Conservation (phyloP, 1,140 invertebrate species). For the Euglossa dilemma region DNA sequence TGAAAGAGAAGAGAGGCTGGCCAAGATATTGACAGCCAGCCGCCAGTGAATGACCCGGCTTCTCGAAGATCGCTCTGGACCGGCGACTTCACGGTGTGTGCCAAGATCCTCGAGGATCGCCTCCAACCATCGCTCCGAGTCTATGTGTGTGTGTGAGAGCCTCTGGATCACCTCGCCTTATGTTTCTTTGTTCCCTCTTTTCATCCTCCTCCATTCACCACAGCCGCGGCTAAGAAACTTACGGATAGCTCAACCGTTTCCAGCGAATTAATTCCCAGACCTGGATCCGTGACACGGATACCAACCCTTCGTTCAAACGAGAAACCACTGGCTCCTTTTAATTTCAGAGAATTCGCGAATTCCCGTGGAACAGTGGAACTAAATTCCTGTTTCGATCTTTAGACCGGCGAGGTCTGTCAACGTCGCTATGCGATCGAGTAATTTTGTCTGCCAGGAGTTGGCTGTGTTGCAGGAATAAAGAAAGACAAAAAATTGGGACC, state of each 20-base stretch:
- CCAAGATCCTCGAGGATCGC: constrained; percentile 52
- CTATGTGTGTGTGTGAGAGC: background rate
- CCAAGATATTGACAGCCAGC: constrained; percentile 59
- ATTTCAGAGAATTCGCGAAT: background rate
- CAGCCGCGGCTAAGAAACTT: constrained; percentile 49
- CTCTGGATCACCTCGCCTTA: constrained; percentile 3
- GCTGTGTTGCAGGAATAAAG: too few relatives aligned
- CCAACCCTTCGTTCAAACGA: background rate
- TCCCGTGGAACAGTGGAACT: too few relatives aligned
- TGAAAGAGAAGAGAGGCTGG: constrained; percentile 41
- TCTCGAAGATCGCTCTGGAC: constrained; percentile 35
- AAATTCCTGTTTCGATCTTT: too few relatives aligned
- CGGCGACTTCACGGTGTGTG: background rate
- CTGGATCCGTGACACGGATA: background rate
- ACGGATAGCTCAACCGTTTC: constrained; percentile 26
- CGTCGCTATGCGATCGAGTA: too few relatives aligned
- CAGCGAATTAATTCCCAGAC: constrained; percentile 50
- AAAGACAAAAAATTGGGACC: too few relatives aligned
- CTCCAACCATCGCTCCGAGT: background rate
- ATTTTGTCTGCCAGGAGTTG: too few relatives aligned
- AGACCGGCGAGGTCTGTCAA: too few relatives aligned
- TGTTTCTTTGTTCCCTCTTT: constrained; percentile 20
- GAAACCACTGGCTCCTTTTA: background rate
- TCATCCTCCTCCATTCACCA: background rate
- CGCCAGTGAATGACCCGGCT: constrained; percentile 65